A percentile compares a stretch with the other conserved stretches of the same genome.
phyloP scores from a whole-genome alignment of 1,140 invertebrate species.

The Arctopsyche grandis region DNA sequence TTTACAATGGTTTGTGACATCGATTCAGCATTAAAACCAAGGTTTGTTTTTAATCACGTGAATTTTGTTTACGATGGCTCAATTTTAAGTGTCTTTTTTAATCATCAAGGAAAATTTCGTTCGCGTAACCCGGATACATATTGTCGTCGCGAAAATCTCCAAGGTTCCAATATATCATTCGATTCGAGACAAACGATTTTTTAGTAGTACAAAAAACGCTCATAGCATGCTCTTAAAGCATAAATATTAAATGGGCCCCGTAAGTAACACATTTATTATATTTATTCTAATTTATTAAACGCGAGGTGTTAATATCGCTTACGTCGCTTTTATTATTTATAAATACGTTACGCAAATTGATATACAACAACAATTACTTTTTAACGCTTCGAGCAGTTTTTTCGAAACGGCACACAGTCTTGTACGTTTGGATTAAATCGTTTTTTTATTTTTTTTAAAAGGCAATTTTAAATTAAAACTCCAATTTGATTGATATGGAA shows the following conservation, averaged over 20 bases:
- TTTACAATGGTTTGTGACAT: no score
- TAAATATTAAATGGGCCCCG: constrained; percentile 2
- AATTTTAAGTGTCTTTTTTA: no score
- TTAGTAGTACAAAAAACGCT: background rate
- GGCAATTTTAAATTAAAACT: background rate
- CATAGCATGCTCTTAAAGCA: background rate
- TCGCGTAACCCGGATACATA: background rate
- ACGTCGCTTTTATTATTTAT: constrained; percentile 13
- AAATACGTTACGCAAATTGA: constrained; percentile 8
- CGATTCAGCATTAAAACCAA: no score
- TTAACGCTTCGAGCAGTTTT: constrained; percentile 1
- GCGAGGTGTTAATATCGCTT: background rate
- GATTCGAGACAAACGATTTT: background rate
- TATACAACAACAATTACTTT: constrained; percentile 11
- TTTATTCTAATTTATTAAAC: constrained; percentile 13
- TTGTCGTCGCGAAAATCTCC: background rate
- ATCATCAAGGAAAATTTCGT: background rate
- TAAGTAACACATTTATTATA: constrained; percentile 12
- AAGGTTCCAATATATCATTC: constrained; percentile 3
- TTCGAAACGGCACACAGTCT: background rate
- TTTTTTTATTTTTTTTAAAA: no score
- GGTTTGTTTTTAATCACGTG: no score
- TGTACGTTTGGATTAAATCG: no score
- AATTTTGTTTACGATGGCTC: no score
- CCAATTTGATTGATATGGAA: background rate